Base-by-base conservation (phyloP, 2,888 invertebrate species). In the Orthonevra nobilis region DNA sequence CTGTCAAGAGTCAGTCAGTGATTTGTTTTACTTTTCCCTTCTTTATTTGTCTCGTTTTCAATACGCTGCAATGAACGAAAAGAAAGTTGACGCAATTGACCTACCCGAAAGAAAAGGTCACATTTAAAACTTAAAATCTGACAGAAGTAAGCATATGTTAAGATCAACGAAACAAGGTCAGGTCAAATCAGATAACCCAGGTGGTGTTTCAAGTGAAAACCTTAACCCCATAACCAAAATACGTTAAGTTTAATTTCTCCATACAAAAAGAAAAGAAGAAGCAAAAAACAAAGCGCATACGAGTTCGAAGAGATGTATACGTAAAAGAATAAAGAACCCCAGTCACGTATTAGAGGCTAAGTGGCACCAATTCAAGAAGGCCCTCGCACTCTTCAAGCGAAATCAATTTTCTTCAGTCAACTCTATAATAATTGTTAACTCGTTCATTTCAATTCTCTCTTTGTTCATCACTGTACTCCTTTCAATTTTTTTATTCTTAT, bases 301-400 rank as follows among this genome's bases (percentile, higher is more conserved):
- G 3, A 3, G 3, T 23, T 23, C 23, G 3, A 23, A 23, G 5
- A 23, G 3, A 23, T n/a, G n/a, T n/a, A n/a, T n/a, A n/a, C n/a
- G n/a, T n/a, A 38, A 44, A 14, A 15, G 9, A 30, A 56, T 70
- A 34, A 63, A 70, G 48, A 72, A 77, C 56, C 44, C 72, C 6
- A 64, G 72, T 64, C 75, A 77, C 75, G 75, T 77, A 77, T 50
- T 72, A 64, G 36, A 50, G 42, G 70, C 63, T 52, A 77, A 77
- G 75, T 77, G 72, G 70, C 58, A 77, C 52, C 38, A 54, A 75
- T 75, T 75, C 48, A 23, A 40, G 48, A 36, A 60, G 17, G 38
- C 68, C 32, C 28, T 56, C 48, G 20, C 20, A 26, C 36, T 46
- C 54, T 12, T 30, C 44, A 32, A 56, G 56, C 54, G 20, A 70